A percentile compares a stretch with the other conserved stretches of the same genome.
Conservation (phyloP, 2,888 invertebrate genomes). For the Heliconius hortense region DNA sequence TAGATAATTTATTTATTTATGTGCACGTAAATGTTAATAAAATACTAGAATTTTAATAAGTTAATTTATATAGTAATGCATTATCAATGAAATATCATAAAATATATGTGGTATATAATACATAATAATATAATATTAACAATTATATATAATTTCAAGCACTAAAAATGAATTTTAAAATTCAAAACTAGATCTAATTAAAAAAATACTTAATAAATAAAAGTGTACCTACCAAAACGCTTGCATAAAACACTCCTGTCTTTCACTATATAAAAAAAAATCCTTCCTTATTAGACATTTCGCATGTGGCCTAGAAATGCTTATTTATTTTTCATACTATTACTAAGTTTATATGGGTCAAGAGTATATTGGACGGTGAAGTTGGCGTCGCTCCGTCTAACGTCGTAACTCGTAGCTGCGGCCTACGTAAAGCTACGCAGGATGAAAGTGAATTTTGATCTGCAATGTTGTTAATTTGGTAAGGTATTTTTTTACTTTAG, state of each 20-base stretch:
- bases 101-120: no score
- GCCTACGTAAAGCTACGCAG: slow-evolving; percentile 17
- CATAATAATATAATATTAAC: no score
- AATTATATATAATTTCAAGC: neutral
- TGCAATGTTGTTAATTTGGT: slow-evolving; percentile 5
- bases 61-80: no score
- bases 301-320: neutral
- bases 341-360: slow-evolving; percentile 19
- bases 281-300: neutral
- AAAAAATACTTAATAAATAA: neutral
- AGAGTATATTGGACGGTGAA: slow-evolving; percentile 13
- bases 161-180: neutral
- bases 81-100: no score
- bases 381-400: slow-evolving; percentile 23
- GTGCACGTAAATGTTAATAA: no score
- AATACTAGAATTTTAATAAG: no score
- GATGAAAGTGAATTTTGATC: slow-evolving; percentile 20
- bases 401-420: slow-evolving; percentile 22
- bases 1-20: neutral
- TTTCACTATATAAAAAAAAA: neutral
- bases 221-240: neutral
- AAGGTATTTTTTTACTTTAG: neutral
- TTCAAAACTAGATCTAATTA: neutral
- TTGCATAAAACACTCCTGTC: neutral
- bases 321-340: slow-evolving; percentile 20